These are phyloP conservation scores for Agrochola lota DNA, from an alignment of 2,888 invertebrate species.

Conservation along the genomic window DNA sequence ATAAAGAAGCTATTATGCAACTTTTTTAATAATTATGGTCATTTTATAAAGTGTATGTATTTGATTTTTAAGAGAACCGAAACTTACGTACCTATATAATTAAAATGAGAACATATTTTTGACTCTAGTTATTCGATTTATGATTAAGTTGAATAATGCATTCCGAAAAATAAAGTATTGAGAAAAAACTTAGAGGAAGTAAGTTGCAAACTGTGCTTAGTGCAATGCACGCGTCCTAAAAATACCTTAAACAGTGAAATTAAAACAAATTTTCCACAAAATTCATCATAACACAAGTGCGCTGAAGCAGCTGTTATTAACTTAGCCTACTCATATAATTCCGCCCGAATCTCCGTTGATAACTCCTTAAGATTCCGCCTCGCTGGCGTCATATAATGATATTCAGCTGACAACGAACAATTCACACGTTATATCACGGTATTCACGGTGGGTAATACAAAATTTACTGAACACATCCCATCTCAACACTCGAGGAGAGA, in stretches of 20 bases:
- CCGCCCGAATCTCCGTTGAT: conserved; percentile 56
- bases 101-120: not conserved
- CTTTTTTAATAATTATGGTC: not conserved
- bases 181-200: not conserved
- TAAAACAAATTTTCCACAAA: conserved; percentile 2
- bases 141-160: not conserved
- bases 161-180: not conserved
- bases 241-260: not conserved
- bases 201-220: not conserved
- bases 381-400: conserved; percentile 56
- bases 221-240: not conserved
- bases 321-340: conserved; percentile 50
- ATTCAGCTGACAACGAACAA: conserved; percentile 62
- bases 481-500: conserved; percentile 64
- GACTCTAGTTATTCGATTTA: not conserved
- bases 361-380: conserved; percentile 52
- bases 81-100: too few relatives aligned
- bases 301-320: conserved; percentile 36
- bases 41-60: not conserved
- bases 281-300: conserved; percentile 20
- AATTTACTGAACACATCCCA: conserved; percentile 66
- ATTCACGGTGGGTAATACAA: conserved; percentile 60
- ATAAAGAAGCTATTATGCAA: not conserved
- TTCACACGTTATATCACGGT: conserved; percentile 60
- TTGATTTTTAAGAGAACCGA: too few relatives aligned